These are phyloP conservation scores for Forbesichthys agassizii DNA, from an alignment of 2,113 vertebrate species.

Conservation along the genomic window DNA sequence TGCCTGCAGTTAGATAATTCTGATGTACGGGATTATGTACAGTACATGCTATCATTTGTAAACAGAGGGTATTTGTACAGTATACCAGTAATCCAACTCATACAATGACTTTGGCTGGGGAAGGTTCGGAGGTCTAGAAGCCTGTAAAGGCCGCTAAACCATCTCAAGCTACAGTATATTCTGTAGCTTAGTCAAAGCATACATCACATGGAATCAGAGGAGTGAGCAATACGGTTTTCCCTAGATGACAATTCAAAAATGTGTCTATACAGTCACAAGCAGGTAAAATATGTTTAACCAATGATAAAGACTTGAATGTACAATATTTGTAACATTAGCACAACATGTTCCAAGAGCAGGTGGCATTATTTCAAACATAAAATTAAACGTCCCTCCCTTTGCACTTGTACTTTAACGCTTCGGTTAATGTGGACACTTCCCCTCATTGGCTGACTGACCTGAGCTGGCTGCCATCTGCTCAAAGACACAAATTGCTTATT, in stretches of 20 bases:
- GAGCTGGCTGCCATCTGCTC: slow-evolving; percentile 30
- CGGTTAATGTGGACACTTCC: neutral
- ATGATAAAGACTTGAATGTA: neutral
- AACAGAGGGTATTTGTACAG: neutral
- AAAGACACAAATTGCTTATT: slow-evolving; percentile 35
- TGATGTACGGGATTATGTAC: no score
- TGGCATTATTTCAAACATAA: neutral
- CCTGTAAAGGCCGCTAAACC: no score
- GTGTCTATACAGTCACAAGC: slow-evolving; percentile 17
- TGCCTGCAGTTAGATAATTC: neutral
- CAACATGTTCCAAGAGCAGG: slow-evolving; percentile 8
- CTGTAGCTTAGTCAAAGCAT: no score
- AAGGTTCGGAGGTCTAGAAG: no score
- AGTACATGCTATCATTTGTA: slow-evolving; percentile 26
- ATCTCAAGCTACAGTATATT: no score
- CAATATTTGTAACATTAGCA: neutral
- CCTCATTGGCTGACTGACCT: neutral
- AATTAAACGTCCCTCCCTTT: neutral
- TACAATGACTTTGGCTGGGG: no score
- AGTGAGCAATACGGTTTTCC: slow-evolving; percentile 29
- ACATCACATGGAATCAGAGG: slow-evolving; percentile 26
- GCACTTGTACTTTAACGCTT: slow-evolving; percentile 5
- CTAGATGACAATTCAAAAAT: slow-evolving; percentile 13
- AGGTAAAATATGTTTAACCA: slow-evolving; percentile 22
- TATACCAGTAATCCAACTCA: no score